Evolutionary conservation across 2,888 invertebrate species (phyloP), one percentile per base, ranked within the genome.

Genomic region (Operophtera brumata): DNA sequence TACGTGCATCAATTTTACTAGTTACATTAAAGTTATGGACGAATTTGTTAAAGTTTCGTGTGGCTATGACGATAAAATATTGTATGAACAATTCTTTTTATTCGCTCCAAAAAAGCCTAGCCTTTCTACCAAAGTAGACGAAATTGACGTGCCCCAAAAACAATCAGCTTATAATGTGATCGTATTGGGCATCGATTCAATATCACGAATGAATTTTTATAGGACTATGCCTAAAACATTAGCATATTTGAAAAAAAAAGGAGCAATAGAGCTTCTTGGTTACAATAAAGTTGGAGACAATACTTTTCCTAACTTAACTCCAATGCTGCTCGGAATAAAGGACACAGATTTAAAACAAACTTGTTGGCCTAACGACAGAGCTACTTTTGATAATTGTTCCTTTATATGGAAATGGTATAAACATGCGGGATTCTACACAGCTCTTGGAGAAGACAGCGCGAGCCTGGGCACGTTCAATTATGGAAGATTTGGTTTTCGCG

Each of bases 231-330:
- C 95, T 0, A 91, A 91, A 69, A 96, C 96, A 0, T 82, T 92
- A 12, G 77, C 88, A 1, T 92, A 91, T 64, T 84, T 96, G 46
- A 86, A 91, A 54, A 80, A 92, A 11, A 84, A 95, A 57, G 91
- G 91, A 10, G 94, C 94, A 35, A 91, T 96, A 46, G 96, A 96
- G 75, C 90, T 98, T 75, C 81, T 94, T 63, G 98, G 98, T 5
- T 97, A 96, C 80, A 97, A 96, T 76, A 98, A 98, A 91, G 95
- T 98, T 7, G 98, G 94, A 2, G 98, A 98, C 80, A 98, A 98
- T 79, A 98, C 98, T 0, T 97, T 96, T 77, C 97, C 97, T 0
- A 98, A 98, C 80, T 78, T 98, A 54, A 92, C 95, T 6, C 95
- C 98, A 0, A 91, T 96, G 59, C 84, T 97, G 9, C 93, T 94